phyloP scores from a whole-genome alignment of 2,888 invertebrate species.

The Eristalis intricaria region DNA sequence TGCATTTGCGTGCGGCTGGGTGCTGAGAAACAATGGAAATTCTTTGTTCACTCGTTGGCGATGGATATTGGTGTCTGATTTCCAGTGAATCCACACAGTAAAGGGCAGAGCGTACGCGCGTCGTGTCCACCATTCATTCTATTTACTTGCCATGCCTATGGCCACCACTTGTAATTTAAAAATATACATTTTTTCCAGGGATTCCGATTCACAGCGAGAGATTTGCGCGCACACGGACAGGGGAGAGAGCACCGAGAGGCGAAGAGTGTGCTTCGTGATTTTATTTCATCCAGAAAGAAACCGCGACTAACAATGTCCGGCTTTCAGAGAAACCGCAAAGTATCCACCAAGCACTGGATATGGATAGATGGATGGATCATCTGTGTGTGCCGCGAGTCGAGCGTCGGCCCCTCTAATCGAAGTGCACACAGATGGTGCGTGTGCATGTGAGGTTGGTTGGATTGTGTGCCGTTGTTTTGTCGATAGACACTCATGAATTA shows the following conservation, averaged over 20 bases:
- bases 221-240: neutral
- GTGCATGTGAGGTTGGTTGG: constrained; percentile 8
- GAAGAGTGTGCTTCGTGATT: constrained; percentile 24
- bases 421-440: constrained; percentile 60
- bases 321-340: constrained; percentile 68
- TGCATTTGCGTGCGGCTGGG: neutral
- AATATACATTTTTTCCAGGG: constrained; percentile 51
- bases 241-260: neutral
- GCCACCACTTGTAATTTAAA: constrained; percentile 27
- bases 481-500: constrained; percentile 6
- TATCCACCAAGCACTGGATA: constrained; percentile 14
- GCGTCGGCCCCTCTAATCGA: constrained; percentile 8
- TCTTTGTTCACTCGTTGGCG: constrained; percentile 60
- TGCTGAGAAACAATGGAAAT: constrained; percentile 42
- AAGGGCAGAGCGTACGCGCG: constrained; percentile 34
- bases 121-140: neutral
- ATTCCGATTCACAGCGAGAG: constrained; percentile 61
- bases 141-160: too few species aligned
- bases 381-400: constrained; percentile 8
- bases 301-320: constrained; percentile 72
- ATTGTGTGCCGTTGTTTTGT: neutral
- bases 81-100: constrained; percentile 43
- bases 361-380: constrained; percentile 36
- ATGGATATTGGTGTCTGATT: constrained; percentile 25
- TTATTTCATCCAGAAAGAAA: constrained; percentile 66